phyloP scores from a whole-genome alignment of 2,888 invertebrate genomes.

The Mellilla xanthometata region DNA sequence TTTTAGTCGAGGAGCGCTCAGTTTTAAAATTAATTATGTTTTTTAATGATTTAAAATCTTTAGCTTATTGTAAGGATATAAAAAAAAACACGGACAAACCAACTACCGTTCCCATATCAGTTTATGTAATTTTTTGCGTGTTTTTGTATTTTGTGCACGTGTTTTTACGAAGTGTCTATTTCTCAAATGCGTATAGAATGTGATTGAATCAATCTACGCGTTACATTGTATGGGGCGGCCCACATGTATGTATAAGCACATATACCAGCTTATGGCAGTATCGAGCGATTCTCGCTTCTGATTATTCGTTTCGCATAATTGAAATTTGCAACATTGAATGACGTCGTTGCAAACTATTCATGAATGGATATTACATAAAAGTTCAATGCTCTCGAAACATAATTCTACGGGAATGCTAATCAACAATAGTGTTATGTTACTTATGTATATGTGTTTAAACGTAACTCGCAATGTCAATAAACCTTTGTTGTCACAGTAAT shows the following conservation, averaged over 20 bases:
- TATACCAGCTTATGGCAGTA: constrained; percentile 7
- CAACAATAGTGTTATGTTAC: constrained; percentile 41
- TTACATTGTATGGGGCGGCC: constrained; percentile 1
- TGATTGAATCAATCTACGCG: background rate
- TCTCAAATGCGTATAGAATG: too few relatives aligned
- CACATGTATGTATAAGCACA: background rate
- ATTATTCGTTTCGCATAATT: constrained; percentile 12
- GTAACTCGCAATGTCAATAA: constrained; percentile 37
- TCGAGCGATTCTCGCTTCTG: constrained; percentile 1
- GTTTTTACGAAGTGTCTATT: too few relatives aligned
- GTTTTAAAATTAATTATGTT: too few relatives aligned
- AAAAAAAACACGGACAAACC: too few relatives aligned
- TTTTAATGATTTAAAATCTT: too few relatives aligned
- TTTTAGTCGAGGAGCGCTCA: too few relatives aligned
- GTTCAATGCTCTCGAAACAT: constrained; percentile 33
- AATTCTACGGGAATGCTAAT: constrained; percentile 30
- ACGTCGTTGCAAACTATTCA: constrained; percentile 11
- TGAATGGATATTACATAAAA: constrained; percentile 22
- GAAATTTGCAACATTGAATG: constrained; percentile 15
- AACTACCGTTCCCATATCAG: too few relatives aligned
- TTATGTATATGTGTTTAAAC: constrained; percentile 8
- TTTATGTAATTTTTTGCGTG: too few relatives aligned
- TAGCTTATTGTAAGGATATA: too few relatives aligned
- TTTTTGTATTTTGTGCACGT: too few relatives aligned
- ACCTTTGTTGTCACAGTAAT: constrained; percentile 25